Evolutionary conservation across 2,888 invertebrate genomes (phyloP).

Genomic region (Antitype chi): DNA sequence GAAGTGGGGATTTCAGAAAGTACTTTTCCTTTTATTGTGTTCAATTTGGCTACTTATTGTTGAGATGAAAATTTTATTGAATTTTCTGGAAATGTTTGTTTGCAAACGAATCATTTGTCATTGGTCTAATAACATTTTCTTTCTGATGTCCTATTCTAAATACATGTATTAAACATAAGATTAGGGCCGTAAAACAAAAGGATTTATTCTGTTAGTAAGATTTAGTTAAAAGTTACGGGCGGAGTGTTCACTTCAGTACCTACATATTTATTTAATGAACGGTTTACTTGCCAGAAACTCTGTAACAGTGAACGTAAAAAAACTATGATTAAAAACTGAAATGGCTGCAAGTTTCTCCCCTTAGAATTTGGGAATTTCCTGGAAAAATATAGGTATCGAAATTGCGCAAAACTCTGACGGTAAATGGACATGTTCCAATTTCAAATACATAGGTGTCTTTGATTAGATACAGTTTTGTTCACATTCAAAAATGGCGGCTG

Average conservation of each 20-base stretch:
- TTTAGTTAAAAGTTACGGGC: background rate
- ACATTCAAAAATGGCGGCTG: slow-evolving; percentile 40
- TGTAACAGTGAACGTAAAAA: too few species aligned
- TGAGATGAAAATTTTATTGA: background rate
- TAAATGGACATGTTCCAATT: background rate
- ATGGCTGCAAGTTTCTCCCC: background rate
- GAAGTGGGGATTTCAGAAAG: background rate
- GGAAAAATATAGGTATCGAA: background rate
- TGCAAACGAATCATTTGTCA: background rate
- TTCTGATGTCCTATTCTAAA: background rate
- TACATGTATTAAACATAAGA: background rate
- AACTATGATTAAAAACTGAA: background rate
- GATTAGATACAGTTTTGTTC: slow-evolving; percentile 15
- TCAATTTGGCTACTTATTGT: background rate
- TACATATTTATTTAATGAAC: background rate
- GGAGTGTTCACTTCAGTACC: background rate
- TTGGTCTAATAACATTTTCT: background rate
- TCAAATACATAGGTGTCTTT: background rate
- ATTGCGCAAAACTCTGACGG: background rate
- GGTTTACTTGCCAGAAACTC: background rate
- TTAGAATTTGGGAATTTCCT: background rate
- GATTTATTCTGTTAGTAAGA: background rate
- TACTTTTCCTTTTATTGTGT: background rate
- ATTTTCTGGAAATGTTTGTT: background rate
- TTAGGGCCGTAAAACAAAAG: background rate